These are phyloP conservation scores for Cyclopterus lumpus DNA, from an alignment of 2,797 vertebrate species.

Conservation along the genomic window DNA sequence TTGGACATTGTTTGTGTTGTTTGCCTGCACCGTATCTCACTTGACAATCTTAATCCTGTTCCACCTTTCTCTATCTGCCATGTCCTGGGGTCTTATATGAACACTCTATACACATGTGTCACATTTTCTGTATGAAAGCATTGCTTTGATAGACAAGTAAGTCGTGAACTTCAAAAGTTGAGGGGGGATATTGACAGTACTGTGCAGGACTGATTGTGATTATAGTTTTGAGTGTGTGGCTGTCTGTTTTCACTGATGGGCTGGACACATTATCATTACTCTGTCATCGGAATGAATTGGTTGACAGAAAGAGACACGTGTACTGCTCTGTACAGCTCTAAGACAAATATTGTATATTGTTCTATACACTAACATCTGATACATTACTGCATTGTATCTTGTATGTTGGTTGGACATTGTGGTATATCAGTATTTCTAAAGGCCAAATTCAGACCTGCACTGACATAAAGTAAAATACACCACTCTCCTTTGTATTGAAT, in stretches of 20 bases:
- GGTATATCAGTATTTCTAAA: neutral
- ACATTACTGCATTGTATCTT: neutral
- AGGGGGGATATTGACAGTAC: neutral
- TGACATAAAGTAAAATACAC: neutral
- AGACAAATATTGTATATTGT: conserved; percentile 8
- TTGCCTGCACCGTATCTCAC: neutral
- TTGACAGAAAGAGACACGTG: conserved; percentile 24
- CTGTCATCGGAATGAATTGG: conserved; percentile 32
- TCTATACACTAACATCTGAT: neutral
- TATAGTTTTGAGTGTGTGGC: conserved; percentile 39
- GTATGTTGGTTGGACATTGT: neutral
- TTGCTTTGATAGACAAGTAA: neutral
- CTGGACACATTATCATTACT: conserved; percentile 46
- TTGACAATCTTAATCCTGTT: conserved; percentile 7
- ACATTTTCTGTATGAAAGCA: neutral
- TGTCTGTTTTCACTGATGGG: conserved; percentile 36
- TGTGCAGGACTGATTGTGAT: conserved; percentile 34
- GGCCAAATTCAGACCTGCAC: neutral
- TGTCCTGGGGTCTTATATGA: neutral
- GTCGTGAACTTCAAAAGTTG: conserved; percentile 1
- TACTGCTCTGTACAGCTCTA: neutral
- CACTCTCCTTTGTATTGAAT: neutral
- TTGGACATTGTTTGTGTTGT: neutral
- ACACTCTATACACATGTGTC: neutral
- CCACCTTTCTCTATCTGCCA: neutral